phyloP scores from a whole-genome alignment of 2,113 vertebrate genomes.

The Platycercus adscitus region DNA sequence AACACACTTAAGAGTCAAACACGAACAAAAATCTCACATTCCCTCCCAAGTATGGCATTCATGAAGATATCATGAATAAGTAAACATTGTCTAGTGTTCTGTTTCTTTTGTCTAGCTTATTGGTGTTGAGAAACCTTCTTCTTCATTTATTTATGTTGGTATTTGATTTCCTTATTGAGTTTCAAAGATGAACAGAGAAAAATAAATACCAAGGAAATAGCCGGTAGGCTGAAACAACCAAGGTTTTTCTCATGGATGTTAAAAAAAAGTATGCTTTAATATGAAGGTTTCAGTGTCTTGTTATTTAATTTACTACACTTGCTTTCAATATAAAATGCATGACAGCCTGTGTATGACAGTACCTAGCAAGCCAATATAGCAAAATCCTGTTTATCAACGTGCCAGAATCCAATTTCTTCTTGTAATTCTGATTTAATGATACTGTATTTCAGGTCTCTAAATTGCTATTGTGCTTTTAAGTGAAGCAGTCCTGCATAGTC shows the following conservation, averaged over 20 bases:
- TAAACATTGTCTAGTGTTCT: conserved; percentile 71
- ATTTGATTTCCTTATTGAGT: conserved; percentile 75
- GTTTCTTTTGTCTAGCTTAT: conserved; percentile 77
- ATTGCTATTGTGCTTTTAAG: not conserved
- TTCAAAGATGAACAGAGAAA: conserved; percentile 71
- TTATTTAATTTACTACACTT: not conserved
- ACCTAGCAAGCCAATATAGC: not conserved
- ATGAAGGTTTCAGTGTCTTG: not conserved
- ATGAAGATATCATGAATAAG: conserved; percentile 76
- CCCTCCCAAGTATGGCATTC: conserved; percentile 44
- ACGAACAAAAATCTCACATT: conserved; percentile 35
- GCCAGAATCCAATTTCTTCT: not conserved
- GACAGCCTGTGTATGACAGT: not conserved
- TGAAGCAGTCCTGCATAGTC: not conserved
- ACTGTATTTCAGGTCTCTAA: not conserved
- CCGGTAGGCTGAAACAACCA: conserved; percentile 20
- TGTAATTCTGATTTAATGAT: not conserved
- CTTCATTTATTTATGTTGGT: conserved; percentile 81
- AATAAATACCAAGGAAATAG: conserved; percentile 42
- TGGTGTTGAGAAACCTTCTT: conserved; percentile 69
- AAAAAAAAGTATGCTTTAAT: not conserved
- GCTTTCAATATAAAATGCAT: not conserved
- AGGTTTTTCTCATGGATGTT: not conserved
- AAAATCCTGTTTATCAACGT: not conserved
- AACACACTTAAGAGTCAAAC: not conserved